Evolutionary conservation across 2,113 vertebrate genomes (phyloP).

Genomic region (Daboia siamensis): DNA sequence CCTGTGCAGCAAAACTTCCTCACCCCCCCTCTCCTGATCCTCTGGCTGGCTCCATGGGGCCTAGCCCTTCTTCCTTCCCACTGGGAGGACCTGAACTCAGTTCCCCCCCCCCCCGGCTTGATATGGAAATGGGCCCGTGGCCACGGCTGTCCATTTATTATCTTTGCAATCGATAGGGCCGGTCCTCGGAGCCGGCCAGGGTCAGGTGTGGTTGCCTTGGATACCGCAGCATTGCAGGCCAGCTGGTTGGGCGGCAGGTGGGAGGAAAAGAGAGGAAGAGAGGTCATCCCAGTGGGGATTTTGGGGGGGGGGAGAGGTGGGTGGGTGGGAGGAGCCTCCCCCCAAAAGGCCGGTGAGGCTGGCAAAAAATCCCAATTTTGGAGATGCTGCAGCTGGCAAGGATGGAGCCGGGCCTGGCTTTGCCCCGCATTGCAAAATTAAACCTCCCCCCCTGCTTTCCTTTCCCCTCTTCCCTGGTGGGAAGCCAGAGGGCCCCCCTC

Average conservation of each 20-base stretch:
- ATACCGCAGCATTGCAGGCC: slow-evolving; percentile 57
- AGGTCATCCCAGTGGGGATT: slow-evolving; percentile 62
- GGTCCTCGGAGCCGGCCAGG: slow-evolving; percentile 76
- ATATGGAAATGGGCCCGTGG: not conserved
- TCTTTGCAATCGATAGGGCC: slow-evolving; percentile 72
- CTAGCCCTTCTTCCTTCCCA: not conserved
- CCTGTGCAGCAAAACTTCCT: not conserved
- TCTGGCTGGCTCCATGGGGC: not conserved
- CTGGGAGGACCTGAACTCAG: not conserved
- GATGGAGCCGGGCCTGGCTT: not conserved
- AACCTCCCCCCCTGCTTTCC: not conserved
- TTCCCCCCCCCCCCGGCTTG: no score
- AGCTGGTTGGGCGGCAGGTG: slow-evolving; percentile 64
- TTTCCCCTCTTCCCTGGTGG: not conserved
- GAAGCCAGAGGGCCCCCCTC: fast-evolving
- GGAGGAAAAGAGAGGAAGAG: slow-evolving; percentile 51
- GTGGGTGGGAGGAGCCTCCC: not conserved
- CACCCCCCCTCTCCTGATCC: not conserved
- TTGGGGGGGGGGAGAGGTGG: not conserved
- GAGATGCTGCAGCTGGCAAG: not conserved
- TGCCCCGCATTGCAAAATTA: not conserved
- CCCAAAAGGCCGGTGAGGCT: no score
- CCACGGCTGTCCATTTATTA: slow-evolving; percentile 44
- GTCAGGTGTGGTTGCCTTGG: slow-evolving; percentile 27
- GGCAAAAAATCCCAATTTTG: not conserved